Base-by-base conservation (phyloP, 2,888 invertebrate species). In the Schizotus pectinicornis region DNA sequence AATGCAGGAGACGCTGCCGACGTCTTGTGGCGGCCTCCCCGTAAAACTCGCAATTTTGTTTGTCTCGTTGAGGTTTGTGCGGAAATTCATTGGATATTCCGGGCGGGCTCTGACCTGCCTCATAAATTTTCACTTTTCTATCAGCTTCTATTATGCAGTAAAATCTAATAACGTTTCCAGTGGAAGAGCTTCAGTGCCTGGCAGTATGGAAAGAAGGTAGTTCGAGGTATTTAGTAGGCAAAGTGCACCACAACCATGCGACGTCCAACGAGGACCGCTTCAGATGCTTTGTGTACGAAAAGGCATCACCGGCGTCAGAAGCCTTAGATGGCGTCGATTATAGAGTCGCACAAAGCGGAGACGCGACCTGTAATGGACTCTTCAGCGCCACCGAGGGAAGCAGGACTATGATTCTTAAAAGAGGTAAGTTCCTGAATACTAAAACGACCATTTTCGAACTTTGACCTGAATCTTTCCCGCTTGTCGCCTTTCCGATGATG, bases 141-240 rank as follows among this genome's bases (percentile, higher is more conserved):
- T 55, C 41, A 48, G 39, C 46, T 22, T 39, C 39, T 51, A 51
- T 51, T 51, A 46, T 37, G 41, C 47, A 48, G 36, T 55, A 53
- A 53, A 47, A 46, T 53, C 43, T 53, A 54, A 47, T 47, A 54
- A 54, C 47, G 35, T 61, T 84, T 85, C 62, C 82, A 94, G 95
- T 93, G 68, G 95, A 95, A 79, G 94, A 95, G 77, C 82, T 95
- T 49, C 92, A 94, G 74, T 95, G 95, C 75, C 81, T 95, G 69
- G 95, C 95, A 3, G 89, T 90, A 55, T 95, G 95, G 95, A 95
- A 95, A 81, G 95, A 95, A 78, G 95, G 95, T 54, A 94, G 94
- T 74, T 89, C 92, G 49, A 86, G 94, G 56, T 95, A 94, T 82
- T 84, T 95, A 65, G 94, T 95, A 55, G 95, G 95, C 50, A 90